Evolutionary conservation across 2,113 vertebrate species (phyloP).

Genomic region (Paralichthys olivaceus): DNA sequence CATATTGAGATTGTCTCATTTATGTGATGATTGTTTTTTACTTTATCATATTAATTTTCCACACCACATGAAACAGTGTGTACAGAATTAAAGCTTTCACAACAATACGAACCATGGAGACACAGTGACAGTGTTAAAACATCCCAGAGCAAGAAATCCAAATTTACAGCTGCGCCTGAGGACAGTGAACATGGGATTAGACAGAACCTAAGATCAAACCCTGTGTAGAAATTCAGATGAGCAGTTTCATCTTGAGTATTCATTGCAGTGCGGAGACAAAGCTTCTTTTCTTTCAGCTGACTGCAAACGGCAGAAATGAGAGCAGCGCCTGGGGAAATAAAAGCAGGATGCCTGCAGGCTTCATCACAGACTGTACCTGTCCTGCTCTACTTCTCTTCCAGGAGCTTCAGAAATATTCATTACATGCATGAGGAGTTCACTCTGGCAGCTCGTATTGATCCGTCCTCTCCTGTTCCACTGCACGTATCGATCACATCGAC

Average conservation of each 20-base stretch:
- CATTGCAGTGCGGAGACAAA: not conserved
- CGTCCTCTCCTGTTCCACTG: slow-evolving; percentile 45
- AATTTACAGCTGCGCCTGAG: not conserved
- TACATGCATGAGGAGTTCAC: slow-evolving; percentile 66
- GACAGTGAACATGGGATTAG: slow-evolving; percentile 3
- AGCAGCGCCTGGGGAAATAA: slow-evolving; percentile 36
- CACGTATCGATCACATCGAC: slow-evolving; percentile 56
- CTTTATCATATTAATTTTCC: too few species aligned
- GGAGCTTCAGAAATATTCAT: slow-evolving; percentile 71
- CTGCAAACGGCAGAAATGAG: slow-evolving; percentile 27
- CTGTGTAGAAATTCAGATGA: not conserved
- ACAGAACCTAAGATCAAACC: not conserved
- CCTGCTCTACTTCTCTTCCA: slow-evolving; percentile 29
- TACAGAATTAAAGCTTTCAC: too few species aligned
- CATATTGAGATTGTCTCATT: not conserved
- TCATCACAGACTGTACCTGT: slow-evolving; percentile 33
- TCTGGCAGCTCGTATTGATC: slow-evolving; percentile 67
- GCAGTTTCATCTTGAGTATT: slow-evolving; percentile 8
- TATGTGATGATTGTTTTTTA: not conserved
- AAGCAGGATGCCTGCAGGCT: slow-evolving; percentile 18
- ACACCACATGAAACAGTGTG: too few species aligned
- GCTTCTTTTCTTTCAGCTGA: slow-evolving; percentile 19
- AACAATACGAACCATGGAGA: too few species aligned
- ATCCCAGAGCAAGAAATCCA: not conserved
- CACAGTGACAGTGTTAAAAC: not conserved